phyloP scores from a whole-genome alignment of 1,140 invertebrate species.

The Drosophila sucinea region DNA sequence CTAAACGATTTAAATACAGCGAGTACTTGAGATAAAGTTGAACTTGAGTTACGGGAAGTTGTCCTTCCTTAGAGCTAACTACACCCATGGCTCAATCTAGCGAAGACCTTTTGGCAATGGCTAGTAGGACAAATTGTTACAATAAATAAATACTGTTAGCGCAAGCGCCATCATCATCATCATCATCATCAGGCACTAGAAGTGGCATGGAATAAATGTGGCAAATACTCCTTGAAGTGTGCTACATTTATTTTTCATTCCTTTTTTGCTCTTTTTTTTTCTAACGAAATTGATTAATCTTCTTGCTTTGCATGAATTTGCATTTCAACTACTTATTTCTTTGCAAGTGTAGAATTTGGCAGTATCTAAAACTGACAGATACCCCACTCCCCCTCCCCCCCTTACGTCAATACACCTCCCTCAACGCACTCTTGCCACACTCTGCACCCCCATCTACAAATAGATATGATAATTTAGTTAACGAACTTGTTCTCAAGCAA shows the following conservation, averaged over 20 bases:
- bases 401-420: no score
- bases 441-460: neutral
- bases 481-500: neutral
- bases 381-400: no score
- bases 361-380: no score
- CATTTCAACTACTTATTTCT: neutral
- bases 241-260: neutral
- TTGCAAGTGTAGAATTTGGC: neutral
- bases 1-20: neutral
- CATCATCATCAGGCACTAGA: no score
- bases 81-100: neutral
- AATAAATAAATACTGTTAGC: conserved; percentile 20
- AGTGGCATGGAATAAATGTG: no score
- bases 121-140: conserved; percentile 19
- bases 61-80: neutral
- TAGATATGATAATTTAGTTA: conserved; percentile 13
- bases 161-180: conserved; percentile 1
- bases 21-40: neutral
- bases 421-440: no score
- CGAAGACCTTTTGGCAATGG: neutral
- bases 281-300: neutral
- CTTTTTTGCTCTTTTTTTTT: neutral
- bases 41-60: neutral
- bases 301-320: conserved; percentile 2
- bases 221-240: neutral